Base-by-base conservation (phyloP, 1,140 invertebrate species). In the Cheumatopsyche charites region DNA sequence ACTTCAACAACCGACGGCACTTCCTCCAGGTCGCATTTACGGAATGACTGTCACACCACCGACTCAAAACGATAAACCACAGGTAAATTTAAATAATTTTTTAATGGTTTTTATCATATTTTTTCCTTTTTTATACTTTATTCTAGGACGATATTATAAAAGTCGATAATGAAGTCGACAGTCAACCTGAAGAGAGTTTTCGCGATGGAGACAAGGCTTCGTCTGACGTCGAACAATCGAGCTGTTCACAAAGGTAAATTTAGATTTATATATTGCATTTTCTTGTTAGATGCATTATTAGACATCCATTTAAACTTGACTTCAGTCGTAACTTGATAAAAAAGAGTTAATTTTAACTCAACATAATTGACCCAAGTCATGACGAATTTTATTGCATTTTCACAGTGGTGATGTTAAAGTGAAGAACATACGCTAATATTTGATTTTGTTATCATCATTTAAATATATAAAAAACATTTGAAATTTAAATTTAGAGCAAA, bases 21-120 rank as follows among this genome's bases (percentile, higher is more conserved):
- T 98, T 69, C 96, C 96, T 4, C 92, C 93, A 45, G 96, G 96
- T 13, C 92, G 95, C 19, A 96, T 98, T 67, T 97, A 93, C 76
- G 95, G 91, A 1, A 90, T 94, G 88, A 83, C 88, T 41, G 89
- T 92, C 4, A 92, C 91, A 0, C 88, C 89, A 25, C 89, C 89
- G 0, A 81, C 45, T 81, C 82, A 2, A 75, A 69, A 21, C 41
- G 49, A 69, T 45, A 58, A 55, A 47, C 19, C 49, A 69, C 1
- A 68, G 72, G 73, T 69, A 29, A 62, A 19, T 25, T 6, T 19
- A 26, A 69, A 47, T 47, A 6, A 75, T 58, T 58, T 21, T 58
- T 3, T 19, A 58, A 21, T 58, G 21, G 11, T 5, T 19, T 58
- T 58, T 36, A 9, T 36, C 9, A 47, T 4, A 17, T 6, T 17